Base-by-base conservation (phyloP, 1,140 invertebrate species). In the Papilio aristodemus region DNA sequence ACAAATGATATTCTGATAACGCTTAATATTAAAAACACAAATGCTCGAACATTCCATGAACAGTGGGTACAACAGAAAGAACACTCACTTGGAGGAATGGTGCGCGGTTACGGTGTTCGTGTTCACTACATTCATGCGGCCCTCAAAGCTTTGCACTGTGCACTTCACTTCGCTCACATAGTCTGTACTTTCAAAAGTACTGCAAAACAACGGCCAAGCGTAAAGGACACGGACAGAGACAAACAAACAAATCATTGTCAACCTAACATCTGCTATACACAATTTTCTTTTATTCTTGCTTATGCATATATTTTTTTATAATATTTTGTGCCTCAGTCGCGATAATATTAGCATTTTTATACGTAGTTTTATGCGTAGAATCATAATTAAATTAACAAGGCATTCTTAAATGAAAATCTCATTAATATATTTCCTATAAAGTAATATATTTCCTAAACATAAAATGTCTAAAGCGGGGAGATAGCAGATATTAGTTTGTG, bases 181-280 rank as follows among this genome's bases (percentile, higher is more conserved):
- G 80, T 90, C 87, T 86, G 87, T 87, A 91, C 86, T 89, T 82
- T 90, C 83, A 91, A 89, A 91, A 88, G 83, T 88, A 89, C 87
- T 91, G 89, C 85, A 89, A 86, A 85, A 89, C 84, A 89, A 89
- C 81, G 81, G 58, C 71, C 10, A 89, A 88, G 86, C 87, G 77
- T 84, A 75, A 82, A 80, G 67, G 71, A 75, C 46, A 73, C 69
- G 67, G 70, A 66, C 63, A 64, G 67, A 72, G n/a, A 67, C 57
- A 67, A 59, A 32, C 58, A 32, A 32, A 63, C 67, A 39, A 36
- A 41, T 8, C 39, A 67, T 50, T 22, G 17, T 69, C 60, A 66
- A 57, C 71, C n/a, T 14, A 39, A 38, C n/a, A 57, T 50, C 46
- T 50, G 46, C 46, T 43, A 17, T 38, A 70, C 58, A 32, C 27